Evolutionary conservation across 1,140 invertebrate genomes (phyloP).

Genomic region (Penaeus vannamei): DNA sequence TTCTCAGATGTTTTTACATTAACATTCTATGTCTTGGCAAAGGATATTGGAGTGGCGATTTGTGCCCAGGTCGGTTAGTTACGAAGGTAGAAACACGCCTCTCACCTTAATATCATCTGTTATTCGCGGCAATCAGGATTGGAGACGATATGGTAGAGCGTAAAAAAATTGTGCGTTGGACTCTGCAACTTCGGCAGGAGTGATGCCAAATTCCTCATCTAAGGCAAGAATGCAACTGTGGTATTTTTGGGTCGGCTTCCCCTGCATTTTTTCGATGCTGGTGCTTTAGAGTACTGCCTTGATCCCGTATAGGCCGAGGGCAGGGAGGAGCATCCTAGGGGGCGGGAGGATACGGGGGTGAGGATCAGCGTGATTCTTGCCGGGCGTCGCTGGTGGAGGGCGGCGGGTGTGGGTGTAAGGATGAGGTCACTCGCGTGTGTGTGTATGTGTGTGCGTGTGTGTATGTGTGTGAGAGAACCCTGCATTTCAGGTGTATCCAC

Average conservation of each 20-base stretch:
- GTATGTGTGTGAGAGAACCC: too few relatives aligned
- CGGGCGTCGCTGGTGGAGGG: too few relatives aligned
- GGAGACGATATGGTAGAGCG: background rate
- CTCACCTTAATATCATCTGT: background rate
- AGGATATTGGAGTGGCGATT: background rate
- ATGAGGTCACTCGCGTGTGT: constrained; percentile 40
- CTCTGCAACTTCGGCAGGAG: constrained; percentile 7
- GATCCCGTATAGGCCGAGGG: too few relatives aligned
- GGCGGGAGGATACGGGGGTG: too few relatives aligned
- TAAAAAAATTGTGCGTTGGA: constrained; percentile 25
- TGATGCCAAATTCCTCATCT: constrained; percentile 42
- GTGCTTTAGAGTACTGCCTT: too few relatives aligned
- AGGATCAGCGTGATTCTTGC: too few relatives aligned
- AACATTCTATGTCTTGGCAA: background rate
- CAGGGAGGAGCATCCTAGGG: too few relatives aligned
- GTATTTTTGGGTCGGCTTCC: background rate
- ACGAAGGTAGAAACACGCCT: background rate
- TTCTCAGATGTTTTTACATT: constrained; percentile 37
- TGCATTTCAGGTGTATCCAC: too few relatives aligned
- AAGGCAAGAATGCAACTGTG: constrained; percentile 39
- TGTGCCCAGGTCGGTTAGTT: background rate
- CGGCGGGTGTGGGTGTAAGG: background rate
- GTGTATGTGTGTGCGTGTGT: background rate
- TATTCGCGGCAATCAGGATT: too few relatives aligned
- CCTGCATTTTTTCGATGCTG: background rate